These are phyloP conservation scores for Andrena dorsata DNA, from an alignment of 2,888 invertebrate species.

Conservation along the genomic window DNA sequence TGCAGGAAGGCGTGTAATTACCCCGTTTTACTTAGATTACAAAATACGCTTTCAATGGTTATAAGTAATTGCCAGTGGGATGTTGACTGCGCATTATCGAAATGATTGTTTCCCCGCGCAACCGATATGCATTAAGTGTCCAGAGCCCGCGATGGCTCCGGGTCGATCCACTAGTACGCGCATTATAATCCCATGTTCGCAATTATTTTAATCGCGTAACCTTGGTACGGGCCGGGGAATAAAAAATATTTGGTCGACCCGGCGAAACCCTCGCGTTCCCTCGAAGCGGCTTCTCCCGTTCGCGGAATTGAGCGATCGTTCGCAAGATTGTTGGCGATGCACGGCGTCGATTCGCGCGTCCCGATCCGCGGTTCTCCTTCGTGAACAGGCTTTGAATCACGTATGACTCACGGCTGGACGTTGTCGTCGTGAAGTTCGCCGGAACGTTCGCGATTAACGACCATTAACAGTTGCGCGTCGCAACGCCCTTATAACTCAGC, in stretches of 20 bases:
- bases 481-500: conserved; percentile 62
- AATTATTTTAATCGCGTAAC: conserved; percentile 44
- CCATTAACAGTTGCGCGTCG: conserved; percentile 65
- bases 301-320: not conserved
- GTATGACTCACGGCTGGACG: conserved; percentile 43
- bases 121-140: conserved; percentile 21
- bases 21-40: conserved; percentile 42
- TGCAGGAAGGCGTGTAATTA: conserved; percentile 49
- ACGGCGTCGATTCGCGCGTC: not conserved
- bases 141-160: not conserved
- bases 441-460: conserved; percentile 58
- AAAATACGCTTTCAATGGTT: conserved; percentile 43
- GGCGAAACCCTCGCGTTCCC: not conserved
- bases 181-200: conserved; percentile 2
- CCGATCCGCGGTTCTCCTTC: not conserved
- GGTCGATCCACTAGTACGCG: not conserved
- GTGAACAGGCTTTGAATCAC: not conserved
- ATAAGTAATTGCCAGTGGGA: conserved; percentile 48
- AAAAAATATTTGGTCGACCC: not conserved
- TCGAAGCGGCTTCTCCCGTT: not conserved
- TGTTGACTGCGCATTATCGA: conserved; percentile 54
- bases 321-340: conserved; percentile 2
- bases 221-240: conserved; percentile 6
- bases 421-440: conserved; percentile 48
- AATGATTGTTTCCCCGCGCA: conserved; percentile 50